Percentiles rank a stretch among this genome's conserved stretches.
Conservation (phyloP, 2,888 invertebrate genomes). For the Acrobasis consociella region DNA sequence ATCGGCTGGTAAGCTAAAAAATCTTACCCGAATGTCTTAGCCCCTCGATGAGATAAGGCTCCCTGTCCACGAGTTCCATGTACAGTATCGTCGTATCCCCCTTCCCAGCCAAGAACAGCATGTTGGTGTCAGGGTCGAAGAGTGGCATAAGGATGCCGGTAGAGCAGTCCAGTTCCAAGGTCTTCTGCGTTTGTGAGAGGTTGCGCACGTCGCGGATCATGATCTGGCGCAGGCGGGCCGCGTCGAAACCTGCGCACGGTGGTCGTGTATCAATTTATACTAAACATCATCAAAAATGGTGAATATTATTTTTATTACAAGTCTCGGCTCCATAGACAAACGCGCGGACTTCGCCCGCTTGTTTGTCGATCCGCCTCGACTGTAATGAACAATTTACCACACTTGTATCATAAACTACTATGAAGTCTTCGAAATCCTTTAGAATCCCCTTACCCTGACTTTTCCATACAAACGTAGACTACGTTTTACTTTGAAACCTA, state of each 20-base stretch:
- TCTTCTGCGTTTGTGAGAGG: slow-evolving; percentile 89
- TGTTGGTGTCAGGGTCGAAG: slow-evolving; percentile 96
- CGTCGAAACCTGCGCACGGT: slow-evolving; percentile 85
- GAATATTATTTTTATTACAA: no score
- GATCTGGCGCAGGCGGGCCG: slow-evolving; percentile 93
- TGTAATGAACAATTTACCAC: no score
- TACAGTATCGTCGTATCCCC: slow-evolving; percentile 96
- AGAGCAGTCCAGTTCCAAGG: slow-evolving; percentile 91
- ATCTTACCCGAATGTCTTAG: slow-evolving; percentile 87
- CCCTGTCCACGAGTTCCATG: slow-evolving; percentile 94
- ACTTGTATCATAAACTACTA: no score
- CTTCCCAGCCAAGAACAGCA: slow-evolving; percentile 97
- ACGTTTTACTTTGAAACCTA: no score
- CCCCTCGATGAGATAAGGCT: slow-evolving; percentile 95
- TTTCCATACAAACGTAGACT: no score
- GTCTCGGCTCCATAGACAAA: no score
- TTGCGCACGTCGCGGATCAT: slow-evolving; percentile 94
- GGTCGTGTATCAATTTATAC: neutral
- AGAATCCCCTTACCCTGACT: no score
- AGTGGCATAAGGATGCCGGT: slow-evolving; percentile 96
- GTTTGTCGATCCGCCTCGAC: no score
- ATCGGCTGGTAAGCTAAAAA: no score
- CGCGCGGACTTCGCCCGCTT: no score
- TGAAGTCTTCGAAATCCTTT: no score
- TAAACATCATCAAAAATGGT: no score